Evolutionary conservation across 1,140 invertebrate genomes (phyloP).

Genomic region (Heliothis virescens): DNA sequence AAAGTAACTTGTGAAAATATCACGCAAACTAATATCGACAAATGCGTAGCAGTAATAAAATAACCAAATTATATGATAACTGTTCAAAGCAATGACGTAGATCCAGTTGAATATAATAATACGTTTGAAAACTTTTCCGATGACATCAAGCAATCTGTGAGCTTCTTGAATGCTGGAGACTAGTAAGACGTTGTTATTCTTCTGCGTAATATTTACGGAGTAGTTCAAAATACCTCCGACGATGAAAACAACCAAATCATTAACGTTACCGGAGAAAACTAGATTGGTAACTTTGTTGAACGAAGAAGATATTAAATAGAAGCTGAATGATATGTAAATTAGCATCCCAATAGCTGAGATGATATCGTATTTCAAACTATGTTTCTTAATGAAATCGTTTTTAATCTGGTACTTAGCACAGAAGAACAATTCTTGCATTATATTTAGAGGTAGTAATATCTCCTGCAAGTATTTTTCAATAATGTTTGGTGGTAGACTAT

Average conservation of each 20-base stretch:
- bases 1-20: not conserved
- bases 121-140: not conserved
- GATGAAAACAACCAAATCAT: not conserved
- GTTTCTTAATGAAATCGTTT: conserved; percentile 12
- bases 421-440: conserved; percentile 14
- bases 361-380: not conserved
- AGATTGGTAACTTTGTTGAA: not conserved
- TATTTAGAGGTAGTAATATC: conserved; percentile 16
- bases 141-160: conserved; percentile 2
- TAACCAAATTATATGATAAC: not conserved
- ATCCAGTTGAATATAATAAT: not conserved
- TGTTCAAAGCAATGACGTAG: not conserved
- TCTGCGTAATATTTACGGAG: not conserved
- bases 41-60: not conserved
- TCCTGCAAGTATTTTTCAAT: conserved; percentile 18
- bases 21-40: not conserved
- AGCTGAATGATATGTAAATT: not conserved
- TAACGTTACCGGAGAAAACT: not conserved
- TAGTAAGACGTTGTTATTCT: conserved; percentile 20
- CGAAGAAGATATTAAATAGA: not conserved
- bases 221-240: conserved; percentile 1
- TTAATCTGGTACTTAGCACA: conserved; percentile 28
- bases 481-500: not conserved
- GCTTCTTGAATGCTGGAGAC: conserved; percentile 11
- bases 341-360: not conserved